Evolutionary conservation across 2,888 invertebrate genomes (phyloP).

Genomic region (Bursaphelenchus okinawaensis): DNA sequence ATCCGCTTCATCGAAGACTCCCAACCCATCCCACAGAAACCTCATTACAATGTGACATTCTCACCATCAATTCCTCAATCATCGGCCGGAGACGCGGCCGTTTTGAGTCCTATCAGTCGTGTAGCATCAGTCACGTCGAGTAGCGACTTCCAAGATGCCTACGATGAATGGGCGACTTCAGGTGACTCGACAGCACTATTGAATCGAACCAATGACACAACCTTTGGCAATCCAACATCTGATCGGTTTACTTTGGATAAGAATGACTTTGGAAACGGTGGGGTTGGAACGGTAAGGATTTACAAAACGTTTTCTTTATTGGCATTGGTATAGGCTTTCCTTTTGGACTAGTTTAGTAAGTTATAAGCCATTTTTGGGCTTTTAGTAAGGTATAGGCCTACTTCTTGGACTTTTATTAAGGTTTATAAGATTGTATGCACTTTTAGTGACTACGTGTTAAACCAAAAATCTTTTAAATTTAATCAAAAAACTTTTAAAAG

Average conservation of each 20-base stretch:
- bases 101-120: neutral
- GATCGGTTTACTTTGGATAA: neutral
- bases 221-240: too few species aligned
- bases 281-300: neutral
- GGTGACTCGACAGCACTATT: conserved; percentile 10
- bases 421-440: too few species aligned
- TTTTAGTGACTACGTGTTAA: too few species aligned
- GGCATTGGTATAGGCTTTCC: too few species aligned
- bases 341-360: too few species aligned
- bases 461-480: too few species aligned
- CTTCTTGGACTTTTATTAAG: too few species aligned
- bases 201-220: too few species aligned
- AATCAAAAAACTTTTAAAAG: too few species aligned
- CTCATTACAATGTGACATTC: neutral
- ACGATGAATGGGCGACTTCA: conserved; percentile 12
- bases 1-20: neutral
- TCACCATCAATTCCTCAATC: neutral
- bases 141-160: conserved; percentile 22
- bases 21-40: neutral
- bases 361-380: too few species aligned
- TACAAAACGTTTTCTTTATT: too few species aligned
- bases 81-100: neutral
- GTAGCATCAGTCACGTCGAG: conserved; percentile 15
- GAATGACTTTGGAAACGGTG: neutral
- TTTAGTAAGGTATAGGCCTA: too few species aligned